Percentiles rank a stretch among this genome's conserved stretches.
phyloP scores from a whole-genome alignment of 2,113 vertebrate species.

The Neolamprologus caudopunctatus region DNA sequence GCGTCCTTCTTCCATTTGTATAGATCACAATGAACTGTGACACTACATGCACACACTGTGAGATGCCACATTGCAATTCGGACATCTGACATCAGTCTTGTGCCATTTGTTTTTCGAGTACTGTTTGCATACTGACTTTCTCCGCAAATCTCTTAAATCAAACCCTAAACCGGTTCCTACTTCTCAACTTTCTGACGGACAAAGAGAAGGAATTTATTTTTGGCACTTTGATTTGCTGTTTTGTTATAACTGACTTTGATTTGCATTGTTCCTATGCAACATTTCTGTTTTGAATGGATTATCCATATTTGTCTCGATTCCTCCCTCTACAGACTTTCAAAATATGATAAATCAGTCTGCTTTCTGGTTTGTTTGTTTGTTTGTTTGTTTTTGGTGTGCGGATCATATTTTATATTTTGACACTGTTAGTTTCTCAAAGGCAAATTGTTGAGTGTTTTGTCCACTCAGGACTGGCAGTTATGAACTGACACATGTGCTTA shows the following conservation, averaged over 20 bases:
- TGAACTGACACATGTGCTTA: neutral
- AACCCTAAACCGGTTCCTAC: neutral
- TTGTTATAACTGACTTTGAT: neutral
- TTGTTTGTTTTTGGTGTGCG: neutral
- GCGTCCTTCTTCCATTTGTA: neutral
- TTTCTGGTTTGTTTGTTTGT: neutral
- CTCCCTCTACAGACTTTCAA: neutral
- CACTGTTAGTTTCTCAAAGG: neutral
- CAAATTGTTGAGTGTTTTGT: neutral
- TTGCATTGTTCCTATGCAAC: neutral
- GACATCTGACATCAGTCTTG: conserved; percentile 6
- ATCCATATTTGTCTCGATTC: neutral
- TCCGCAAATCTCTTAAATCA: neutral
- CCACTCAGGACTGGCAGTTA: neutral
- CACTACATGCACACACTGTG: neutral
- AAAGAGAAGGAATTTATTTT: neutral
- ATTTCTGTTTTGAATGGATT: neutral
- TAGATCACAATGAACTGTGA: neutral
- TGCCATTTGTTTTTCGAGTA: neutral
- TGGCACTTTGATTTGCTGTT: neutral
- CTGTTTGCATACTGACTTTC: neutral
- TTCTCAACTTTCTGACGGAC: neutral
- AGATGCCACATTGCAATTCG: neutral
- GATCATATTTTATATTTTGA: neutral
- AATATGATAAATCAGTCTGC: neutral